Percentiles rank a stretch among this genome's conserved stretches.
phyloP scores from a whole-genome alignment of 1,140 invertebrate species.

The Lasioglossum baleicum region DNA sequence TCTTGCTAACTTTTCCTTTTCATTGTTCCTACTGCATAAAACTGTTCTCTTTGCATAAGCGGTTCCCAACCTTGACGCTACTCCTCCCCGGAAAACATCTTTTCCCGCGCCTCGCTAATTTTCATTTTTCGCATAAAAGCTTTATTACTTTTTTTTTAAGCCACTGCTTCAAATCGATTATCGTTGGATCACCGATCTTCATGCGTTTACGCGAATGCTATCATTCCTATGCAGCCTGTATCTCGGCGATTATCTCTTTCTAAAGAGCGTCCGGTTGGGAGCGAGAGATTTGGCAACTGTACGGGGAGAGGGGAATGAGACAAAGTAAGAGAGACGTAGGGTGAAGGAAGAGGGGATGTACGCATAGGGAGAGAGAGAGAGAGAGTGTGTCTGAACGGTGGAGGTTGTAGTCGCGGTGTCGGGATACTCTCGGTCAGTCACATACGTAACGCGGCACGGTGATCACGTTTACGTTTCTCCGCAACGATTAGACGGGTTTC shows the following conservation, averaged over 20 bases:
- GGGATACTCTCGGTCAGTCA: slow-evolving; percentile 58
- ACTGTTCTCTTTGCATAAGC: no score
- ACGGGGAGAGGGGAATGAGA: neutral
- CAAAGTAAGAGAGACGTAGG: neutral
- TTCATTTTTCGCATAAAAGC: no score
- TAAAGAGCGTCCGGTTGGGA: neutral
- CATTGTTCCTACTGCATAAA: no score
- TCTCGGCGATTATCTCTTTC: neutral
- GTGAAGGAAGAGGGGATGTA: neutral
- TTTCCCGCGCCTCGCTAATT: no score
- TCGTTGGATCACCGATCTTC: no score
- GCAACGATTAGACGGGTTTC: slow-evolving; percentile 45
- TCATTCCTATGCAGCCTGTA: no score
- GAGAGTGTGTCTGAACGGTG: slow-evolving; percentile 27
- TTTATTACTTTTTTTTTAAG: no score
- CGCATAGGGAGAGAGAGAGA: neutral
- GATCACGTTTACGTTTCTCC: slow-evolving; percentile 47
- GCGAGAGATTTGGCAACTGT: slow-evolving; percentile 15
- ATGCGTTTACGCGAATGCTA: neutral
- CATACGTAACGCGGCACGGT: slow-evolving; percentile 48
- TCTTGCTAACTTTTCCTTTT: no score
- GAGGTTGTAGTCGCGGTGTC: slow-evolving; percentile 18
- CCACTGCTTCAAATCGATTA: no score
- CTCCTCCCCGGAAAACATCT: no score
- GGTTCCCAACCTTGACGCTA: no score